Conservation (phyloP, 2,113 vertebrate genomes). For the Podilymbus podiceps region DNA sequence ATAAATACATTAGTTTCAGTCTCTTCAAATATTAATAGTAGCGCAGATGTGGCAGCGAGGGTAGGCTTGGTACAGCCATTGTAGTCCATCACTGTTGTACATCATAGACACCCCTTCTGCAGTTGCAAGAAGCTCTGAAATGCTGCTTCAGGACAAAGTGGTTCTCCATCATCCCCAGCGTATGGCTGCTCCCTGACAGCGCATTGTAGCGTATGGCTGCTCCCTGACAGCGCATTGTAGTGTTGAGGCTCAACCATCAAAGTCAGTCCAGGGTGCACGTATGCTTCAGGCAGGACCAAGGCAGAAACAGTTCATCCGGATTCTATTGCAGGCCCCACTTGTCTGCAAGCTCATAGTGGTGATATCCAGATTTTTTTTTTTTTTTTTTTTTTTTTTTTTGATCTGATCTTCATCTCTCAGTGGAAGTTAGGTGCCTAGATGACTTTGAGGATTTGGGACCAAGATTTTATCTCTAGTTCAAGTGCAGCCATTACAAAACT, state of each 20-base stretch:
- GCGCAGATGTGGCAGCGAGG: background rate
- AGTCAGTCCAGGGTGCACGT: background rate
- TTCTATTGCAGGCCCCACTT: background rate
- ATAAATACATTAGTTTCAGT: background rate
- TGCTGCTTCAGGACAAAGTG: background rate
- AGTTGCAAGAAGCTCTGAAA: background rate
- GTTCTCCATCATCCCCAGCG: background rate
- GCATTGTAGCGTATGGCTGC: rapidly evolving
- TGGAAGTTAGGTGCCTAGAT: background rate
- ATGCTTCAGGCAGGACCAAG: background rate
- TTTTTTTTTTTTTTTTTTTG: background rate
- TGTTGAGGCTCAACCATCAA: background rate
- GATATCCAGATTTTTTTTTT: background rate
- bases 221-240: rapidly evolving
- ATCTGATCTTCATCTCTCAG: background rate
- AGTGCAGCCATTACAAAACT: background rate
- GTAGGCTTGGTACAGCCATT: background rate
- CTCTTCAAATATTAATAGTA: background rate
- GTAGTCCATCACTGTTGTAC: too few species aligned
- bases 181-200: background rate
- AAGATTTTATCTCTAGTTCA: background rate
- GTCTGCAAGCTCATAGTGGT: background rate
- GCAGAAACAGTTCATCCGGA: background rate
- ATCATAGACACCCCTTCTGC: background rate
- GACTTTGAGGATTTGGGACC: background rate